Percentiles rank a stretch among this genome's conserved stretches.
These are phyloP conservation scores for Patella ulyssiponensis DNA, from an alignment of 2,888 invertebrate species.

Conservation along the genomic window DNA sequence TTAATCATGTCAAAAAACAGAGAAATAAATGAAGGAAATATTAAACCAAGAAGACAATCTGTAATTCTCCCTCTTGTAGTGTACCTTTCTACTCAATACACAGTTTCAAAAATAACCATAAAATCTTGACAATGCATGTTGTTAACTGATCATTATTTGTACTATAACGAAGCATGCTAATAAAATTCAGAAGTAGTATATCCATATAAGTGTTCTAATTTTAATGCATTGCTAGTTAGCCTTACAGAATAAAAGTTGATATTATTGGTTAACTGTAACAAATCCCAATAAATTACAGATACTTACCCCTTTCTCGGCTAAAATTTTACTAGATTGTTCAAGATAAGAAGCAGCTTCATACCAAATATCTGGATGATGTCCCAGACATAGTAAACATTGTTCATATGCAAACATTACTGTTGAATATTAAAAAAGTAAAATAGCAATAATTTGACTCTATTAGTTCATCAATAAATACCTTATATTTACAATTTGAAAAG, in stretches of 20 bases:
- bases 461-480: too few relatives aligned
- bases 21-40: not conserved
- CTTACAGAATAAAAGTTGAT: not conserved
- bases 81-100: not conserved
- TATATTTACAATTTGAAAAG: too few relatives aligned
- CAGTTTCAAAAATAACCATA: not conserved
- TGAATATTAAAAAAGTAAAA: constrained; percentile 38
- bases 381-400: constrained; percentile 94
- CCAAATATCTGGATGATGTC: constrained; percentile 99
- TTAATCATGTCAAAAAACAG: not conserved
- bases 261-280: not conserved
- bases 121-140: too few relatives aligned
- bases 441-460: not conserved
- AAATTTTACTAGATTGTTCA: constrained; percentile 92
- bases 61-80: not conserved
- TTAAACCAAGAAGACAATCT: not conserved
- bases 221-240: not conserved
- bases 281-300: not conserved
- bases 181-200: too few relatives aligned
- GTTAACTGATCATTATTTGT: too few relatives aligned
- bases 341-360: constrained; percentile 95
- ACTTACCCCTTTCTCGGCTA: constrained; percentile 88
- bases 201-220: too few relatives aligned
- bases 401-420: constrained; percentile 98
- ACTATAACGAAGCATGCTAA: too few relatives aligned